phyloP scores from a whole-genome alignment of 1,140 invertebrate species.

The Chironomus striatipennis region DNA sequence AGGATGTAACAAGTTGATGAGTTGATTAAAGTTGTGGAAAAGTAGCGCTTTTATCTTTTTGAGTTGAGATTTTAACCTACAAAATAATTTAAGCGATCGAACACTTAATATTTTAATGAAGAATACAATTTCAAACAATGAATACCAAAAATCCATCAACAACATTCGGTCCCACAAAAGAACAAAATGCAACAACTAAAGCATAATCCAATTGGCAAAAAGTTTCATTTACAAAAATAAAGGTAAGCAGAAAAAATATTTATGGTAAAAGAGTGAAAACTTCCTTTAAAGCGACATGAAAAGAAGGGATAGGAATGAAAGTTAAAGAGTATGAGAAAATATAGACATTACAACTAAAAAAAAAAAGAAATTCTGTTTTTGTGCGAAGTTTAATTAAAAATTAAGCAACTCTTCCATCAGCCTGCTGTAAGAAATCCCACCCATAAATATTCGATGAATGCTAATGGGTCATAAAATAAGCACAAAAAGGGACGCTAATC shows the following conservation, averaged over 20 bases:
- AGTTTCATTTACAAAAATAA: not conserved
- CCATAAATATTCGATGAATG: not conserved
- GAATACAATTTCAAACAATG: no score
- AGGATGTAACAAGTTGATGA: not conserved
- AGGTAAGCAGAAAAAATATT: not conserved
- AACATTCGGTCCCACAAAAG: no score
- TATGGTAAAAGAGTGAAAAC: not conserved
- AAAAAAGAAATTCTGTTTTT: not conserved
- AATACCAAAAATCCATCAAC: no score
- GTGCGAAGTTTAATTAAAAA: not conserved
- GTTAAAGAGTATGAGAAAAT: not conserved
- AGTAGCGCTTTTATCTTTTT: no score
- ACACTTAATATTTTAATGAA: no score
- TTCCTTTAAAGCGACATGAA: not conserved
- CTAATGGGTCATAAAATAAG: conserved; percentile 2
- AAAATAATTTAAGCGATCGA: no score
- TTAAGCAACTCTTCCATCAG: not conserved
- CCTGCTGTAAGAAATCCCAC: not conserved
- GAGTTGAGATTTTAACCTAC: no score
- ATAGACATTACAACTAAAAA: not conserved
- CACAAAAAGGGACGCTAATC: not conserved
- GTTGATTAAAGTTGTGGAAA: no score
- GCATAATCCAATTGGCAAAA: no score
- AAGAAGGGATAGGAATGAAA: not conserved
- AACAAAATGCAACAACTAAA: no score